Evolutionary conservation across 2,797 vertebrate species (phyloP), one percentile per base, ranked within the genome.

Genomic region (Rhinoraja longicauda): DNA sequence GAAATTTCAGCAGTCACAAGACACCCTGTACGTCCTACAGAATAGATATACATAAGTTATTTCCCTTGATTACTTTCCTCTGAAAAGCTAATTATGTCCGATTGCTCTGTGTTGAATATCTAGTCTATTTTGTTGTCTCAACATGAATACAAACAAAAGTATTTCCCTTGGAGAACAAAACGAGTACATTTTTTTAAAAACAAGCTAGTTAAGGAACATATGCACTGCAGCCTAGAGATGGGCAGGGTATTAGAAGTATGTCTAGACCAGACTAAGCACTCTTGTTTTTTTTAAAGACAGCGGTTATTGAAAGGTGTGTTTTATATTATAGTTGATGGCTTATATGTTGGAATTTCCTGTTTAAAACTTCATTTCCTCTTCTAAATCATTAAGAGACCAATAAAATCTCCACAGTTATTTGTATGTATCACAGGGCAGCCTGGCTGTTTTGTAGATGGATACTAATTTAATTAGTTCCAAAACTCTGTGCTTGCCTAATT

Each of bases 371-470:
- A 79, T 93, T 93, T 92, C 86, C 86, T 93, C 94, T 94, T 95
- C 95, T 95, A 96, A 96, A 95, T 95, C 72, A 96, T 95, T 96
- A 95, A 95, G 94, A 95, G 94, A 95, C 95, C 96, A 96, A 96
- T 96, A 96, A 96, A 96, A 95, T 95, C 95, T 95, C 94, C 94
- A 94, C 96, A 96, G 96, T 97, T 97, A 96, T 94, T 94, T 94
- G 94, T 95, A 93, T 95, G 93, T 95, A 94, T 95, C 45, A 72
- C 81, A 93, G 45, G 86, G 93, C 64, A 93, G 26, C 32, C 36
- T 86, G 67, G 70, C 93, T 93, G 75, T 72, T 91, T 92, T 72
- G 73, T 93, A 92, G 90, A 39, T 45, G 62, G 93, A 64, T 79
- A 84, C 57, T 90, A 92, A 93, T 93, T 93, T 78, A 94, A 94